phyloP scores from a whole-genome alignment of 2,113 vertebrate species.

The Leptobrachium ailaonicum region DNA sequence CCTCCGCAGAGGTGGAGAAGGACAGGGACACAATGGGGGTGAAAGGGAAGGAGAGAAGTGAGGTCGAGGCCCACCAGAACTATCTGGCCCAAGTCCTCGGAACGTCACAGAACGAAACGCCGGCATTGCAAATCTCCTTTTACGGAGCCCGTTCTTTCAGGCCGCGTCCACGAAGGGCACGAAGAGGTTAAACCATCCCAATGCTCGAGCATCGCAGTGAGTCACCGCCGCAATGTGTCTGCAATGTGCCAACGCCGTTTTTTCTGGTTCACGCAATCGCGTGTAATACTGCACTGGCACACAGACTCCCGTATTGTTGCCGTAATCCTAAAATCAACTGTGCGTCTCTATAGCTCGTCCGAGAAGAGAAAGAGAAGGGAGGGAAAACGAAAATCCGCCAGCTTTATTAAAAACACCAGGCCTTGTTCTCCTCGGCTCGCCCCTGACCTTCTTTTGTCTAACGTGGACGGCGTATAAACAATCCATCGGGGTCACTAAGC shows the following conservation, averaged over 20 bases:
- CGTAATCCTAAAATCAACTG: slow-evolving; percentile 48
- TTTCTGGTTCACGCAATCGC: slow-evolving; percentile 51
- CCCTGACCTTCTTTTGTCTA: slow-evolving; percentile 40
- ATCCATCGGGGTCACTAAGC: slow-evolving; percentile 25
- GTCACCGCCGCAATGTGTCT: slow-evolving; percentile 55
- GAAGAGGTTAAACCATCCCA: slow-evolving; percentile 54
- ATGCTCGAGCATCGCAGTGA: slow-evolving; percentile 44
- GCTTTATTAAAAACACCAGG: slow-evolving; percentile 23
- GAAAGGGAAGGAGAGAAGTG: too few relatives aligned
- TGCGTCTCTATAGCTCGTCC: slow-evolving; percentile 44
- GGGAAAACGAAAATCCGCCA: neutral
- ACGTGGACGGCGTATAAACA: slow-evolving; percentile 9
- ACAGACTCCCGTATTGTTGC: slow-evolving; percentile 49
- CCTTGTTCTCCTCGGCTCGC: slow-evolving; percentile 34
- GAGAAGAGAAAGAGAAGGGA: neutral
- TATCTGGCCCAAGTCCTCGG: neutral
- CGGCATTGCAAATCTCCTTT: neutral
- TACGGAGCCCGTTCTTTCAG: slow-evolving; percentile 50
- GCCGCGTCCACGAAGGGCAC: slow-evolving; percentile 54
- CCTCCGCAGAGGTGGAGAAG: too few relatives aligned
- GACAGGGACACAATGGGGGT: too few relatives aligned
- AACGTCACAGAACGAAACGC: neutral
- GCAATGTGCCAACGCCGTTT: slow-evolving; percentile 54
- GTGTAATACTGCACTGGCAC: slow-evolving; percentile 40
- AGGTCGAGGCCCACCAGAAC: too few relatives aligned